phyloP scores from a whole-genome alignment of 2,888 invertebrate species.

The Heliconius cydno region DNA sequence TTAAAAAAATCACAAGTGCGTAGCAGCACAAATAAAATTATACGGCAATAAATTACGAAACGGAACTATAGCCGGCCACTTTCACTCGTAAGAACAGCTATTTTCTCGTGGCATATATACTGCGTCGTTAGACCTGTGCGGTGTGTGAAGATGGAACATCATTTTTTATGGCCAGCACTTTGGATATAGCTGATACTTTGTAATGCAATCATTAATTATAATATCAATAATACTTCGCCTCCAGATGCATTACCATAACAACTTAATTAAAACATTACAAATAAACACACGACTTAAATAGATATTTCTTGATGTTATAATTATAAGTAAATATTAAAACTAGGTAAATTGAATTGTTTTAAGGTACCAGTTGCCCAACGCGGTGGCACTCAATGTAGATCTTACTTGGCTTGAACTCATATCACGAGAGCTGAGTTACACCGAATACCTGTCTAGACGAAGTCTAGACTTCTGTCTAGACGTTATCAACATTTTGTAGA shows the following conservation, averaged over 20 bases:
- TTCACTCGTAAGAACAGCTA: conserved; percentile 76
- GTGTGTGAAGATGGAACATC: conserved; percentile 61
- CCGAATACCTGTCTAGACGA: conserved; percentile 81
- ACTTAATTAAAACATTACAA: neutral
- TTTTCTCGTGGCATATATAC: conserved; percentile 66
- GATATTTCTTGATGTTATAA: neutral
- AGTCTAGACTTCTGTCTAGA: conserved; percentile 81
- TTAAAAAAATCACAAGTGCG: conserved; percentile 45
- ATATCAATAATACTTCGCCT: neutral
- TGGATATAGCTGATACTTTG: conserved; percentile 57
- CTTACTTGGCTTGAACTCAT: conserved; percentile 69
- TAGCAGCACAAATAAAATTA: conserved; percentile 52
- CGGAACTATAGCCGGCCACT: conserved; percentile 74
- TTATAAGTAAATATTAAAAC: conserved; percentile 10
- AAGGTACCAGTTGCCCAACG: conserved; percentile 45
- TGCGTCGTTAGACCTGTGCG: conserved; percentile 55
- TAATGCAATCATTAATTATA: conserved; percentile 50
- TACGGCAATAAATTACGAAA: conserved; percentile 70
- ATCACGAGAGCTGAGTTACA: conserved; percentile 68
- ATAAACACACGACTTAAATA: neutral
- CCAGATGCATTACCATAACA: neutral
- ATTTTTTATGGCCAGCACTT: conserved; percentile 63
- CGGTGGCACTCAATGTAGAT: conserved; percentile 40
- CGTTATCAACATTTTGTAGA: conserved; percentile 71
- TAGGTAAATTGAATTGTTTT: conserved; percentile 30